A percentile compares a stretch with the other conserved stretches of the same genome.
Evolutionary conservation across 2,888 invertebrate species (phyloP).

Genomic region (Acrobasis suavella): DNA sequence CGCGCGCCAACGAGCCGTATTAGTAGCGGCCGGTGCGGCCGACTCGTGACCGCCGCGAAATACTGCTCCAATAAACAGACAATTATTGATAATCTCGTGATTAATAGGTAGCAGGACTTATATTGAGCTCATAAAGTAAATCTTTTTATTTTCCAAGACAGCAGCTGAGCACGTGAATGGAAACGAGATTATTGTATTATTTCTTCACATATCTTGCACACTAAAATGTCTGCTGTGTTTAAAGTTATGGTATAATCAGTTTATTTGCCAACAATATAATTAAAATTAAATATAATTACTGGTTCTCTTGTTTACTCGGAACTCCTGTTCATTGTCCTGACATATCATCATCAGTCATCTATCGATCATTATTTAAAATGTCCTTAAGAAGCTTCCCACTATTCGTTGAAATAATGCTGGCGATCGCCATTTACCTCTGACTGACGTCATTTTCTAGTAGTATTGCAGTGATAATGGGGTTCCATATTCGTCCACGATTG

Average conservation of each 20-base stretch:
- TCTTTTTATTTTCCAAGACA: neutral
- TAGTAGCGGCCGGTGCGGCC: conserved; percentile 46
- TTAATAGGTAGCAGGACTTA: conserved; percentile 15
- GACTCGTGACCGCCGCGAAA: conserved; percentile 54
- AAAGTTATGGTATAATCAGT: neutral
- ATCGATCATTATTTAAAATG: conserved; percentile 50
- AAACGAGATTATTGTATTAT: no score
- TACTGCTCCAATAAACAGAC: conserved; percentile 56
- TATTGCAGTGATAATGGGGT: conserved; percentile 60
- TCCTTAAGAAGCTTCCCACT: conserved; percentile 57
- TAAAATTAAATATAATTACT: neutral
- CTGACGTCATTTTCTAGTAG: conserved; percentile 63
- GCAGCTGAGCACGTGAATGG: no score
- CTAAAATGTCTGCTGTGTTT: no score
- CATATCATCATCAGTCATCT: conserved; percentile 40
- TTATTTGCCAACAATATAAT: neutral
- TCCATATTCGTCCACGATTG: conserved; percentile 68
- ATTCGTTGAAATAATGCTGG: conserved; percentile 56
- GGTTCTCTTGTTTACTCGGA: conserved; percentile 6
- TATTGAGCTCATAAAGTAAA: neutral
- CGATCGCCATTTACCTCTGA: conserved; percentile 53
- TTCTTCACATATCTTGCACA: no score
- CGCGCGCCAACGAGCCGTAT: conserved; percentile 68
- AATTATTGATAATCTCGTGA: conserved; percentile 41
- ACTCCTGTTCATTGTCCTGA: conserved; percentile 30